phyloP scores from a whole-genome alignment of 2,888 invertebrate species.

The Melanchra persicariae region DNA sequence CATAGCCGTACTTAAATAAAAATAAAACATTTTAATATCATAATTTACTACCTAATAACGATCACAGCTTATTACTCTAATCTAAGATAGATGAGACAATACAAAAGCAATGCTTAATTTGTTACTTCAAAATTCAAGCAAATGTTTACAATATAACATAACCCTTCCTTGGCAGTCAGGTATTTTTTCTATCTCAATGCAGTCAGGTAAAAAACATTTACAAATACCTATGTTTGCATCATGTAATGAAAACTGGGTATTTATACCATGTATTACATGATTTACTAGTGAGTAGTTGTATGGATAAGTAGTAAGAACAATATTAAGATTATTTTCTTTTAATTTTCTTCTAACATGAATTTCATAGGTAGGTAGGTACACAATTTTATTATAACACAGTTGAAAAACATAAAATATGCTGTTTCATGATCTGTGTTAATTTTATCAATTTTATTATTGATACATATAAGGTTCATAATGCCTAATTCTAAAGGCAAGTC shows the following conservation, averaged over 20 bases:
- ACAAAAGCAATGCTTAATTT: neutral
- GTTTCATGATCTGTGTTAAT: neutral
- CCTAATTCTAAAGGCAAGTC: conserved; percentile 9
- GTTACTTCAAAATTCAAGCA: neutral
- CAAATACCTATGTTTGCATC: neutral
- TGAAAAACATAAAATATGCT: neutral
- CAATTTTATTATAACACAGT: neutral
- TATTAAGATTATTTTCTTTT: neutral
- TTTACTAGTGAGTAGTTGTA: neutral
- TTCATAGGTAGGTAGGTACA: neutral
- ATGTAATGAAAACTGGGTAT: neutral
- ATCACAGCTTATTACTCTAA: conserved; percentile 49
- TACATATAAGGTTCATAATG: neutral
- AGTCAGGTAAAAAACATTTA: neutral
- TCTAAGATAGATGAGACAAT: conserved; percentile 23
- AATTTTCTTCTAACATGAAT: neutral
- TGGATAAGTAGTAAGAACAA: neutral
- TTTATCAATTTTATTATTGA: neutral
- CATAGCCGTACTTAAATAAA: neutral
- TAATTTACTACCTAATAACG: conserved; percentile 43
- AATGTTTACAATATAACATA: neutral
- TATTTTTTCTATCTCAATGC: no score
- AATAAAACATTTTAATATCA: conserved; percentile 13
- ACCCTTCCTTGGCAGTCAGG: no score
- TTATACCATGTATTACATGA: conserved; percentile 2